Evolutionary conservation across 2,797 vertebrate genomes (phyloP).

Genomic region (Falco peregrinus): DNA sequence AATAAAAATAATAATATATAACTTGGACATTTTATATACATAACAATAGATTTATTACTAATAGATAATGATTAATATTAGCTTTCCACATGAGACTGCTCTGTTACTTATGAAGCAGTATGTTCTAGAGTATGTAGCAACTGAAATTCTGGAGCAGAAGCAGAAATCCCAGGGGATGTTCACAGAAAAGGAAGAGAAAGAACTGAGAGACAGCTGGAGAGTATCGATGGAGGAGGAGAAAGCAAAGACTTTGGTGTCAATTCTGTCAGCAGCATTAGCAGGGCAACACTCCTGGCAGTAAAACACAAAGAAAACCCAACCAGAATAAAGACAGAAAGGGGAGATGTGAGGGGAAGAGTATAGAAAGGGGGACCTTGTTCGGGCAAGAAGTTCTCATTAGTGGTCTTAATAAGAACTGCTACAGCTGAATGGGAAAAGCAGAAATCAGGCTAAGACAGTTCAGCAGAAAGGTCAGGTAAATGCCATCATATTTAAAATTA

Average conservation of each 20-base stretch:
- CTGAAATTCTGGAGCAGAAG: neutral
- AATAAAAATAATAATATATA: too few species aligned
- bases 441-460: neutral
- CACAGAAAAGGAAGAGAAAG: neutral
- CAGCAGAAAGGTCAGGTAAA: neutral
- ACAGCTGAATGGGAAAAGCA: neutral
- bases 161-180: neutral
- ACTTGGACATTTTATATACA: too few species aligned
- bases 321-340: neutral
- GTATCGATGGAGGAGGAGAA: neutral
- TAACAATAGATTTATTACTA: too few species aligned
- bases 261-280: neutral
- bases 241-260: neutral
- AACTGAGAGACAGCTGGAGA: neutral
- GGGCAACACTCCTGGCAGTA: neutral
- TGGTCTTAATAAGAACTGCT: neutral
- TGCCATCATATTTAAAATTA: neutral
- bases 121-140: neutral
- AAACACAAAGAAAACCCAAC: neutral
- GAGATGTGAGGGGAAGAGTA: neutral
- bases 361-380: neutral
- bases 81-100: neutral
- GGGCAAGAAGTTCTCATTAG: neutral
- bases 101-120: neutral
- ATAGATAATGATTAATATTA: neutral